Evolutionary conservation across 2,888 invertebrate genomes (phyloP).

Genomic region (Erannis defoliaria): DNA sequence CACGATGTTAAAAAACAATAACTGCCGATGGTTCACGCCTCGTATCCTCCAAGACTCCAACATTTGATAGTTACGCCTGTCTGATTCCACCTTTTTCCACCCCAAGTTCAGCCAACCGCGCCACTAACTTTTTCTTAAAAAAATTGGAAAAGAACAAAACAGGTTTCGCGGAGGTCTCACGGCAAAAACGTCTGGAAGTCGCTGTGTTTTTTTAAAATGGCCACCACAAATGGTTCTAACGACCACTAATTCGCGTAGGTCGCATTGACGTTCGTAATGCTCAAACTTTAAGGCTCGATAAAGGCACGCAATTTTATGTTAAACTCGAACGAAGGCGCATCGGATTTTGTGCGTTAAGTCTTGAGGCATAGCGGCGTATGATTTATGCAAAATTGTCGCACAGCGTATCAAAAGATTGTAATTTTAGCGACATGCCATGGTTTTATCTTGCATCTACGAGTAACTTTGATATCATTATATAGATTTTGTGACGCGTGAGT

Average conservation of each 20-base stretch:
- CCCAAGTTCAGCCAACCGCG: slow-evolving; percentile 27
- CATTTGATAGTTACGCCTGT: slow-evolving; percentile 29
- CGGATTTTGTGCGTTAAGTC: slow-evolving; percentile 11
- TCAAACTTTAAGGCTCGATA: slow-evolving; percentile 24
- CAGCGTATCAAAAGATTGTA: slow-evolving; percentile 2
- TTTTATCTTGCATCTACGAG: slow-evolving; percentile 25
- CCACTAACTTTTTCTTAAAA: slow-evolving; percentile 38
- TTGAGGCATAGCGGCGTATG: not conserved
- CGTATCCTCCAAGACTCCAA: not conserved
- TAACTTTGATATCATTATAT: slow-evolving; percentile 16
- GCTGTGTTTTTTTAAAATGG: slow-evolving; percentile 45
- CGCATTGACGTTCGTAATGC: slow-evolving; percentile 44
- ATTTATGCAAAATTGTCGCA: not conserved
- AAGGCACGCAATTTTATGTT: slow-evolving; percentile 14
- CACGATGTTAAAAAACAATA: not conserved
- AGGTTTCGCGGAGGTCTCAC: slow-evolving; percentile 41
- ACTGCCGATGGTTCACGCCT: not conserved
- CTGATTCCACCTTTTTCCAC: slow-evolving; percentile 16
- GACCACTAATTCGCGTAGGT: slow-evolving; percentile 54
- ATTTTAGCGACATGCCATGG: not conserved
- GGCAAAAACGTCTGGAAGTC: slow-evolving; percentile 44
- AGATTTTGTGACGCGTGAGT: slow-evolving; percentile 14
- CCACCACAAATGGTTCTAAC: slow-evolving; percentile 36
- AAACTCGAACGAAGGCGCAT: not conserved
- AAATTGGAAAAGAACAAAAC: slow-evolving; percentile 40